A percentile compares a stretch with the other conserved stretches of the same genome.
These are phyloP conservation scores for Alouatta palliata DNA, from an alignment of 2,113 vertebrate genomes.

Conservation along the genomic window DNA sequence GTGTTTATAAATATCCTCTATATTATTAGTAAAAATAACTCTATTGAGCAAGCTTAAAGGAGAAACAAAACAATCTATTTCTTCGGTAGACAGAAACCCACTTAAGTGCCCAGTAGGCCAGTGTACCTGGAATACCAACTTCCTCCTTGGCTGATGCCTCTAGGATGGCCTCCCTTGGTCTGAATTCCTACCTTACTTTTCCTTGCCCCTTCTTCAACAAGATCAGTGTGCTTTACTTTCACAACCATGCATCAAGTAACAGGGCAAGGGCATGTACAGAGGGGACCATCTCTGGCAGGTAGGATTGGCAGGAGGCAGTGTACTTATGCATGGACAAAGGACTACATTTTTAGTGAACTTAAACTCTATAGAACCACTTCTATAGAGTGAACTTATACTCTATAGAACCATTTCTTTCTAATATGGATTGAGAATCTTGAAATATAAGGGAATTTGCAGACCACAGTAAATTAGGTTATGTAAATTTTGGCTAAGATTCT, in stretches of 20 bases:
- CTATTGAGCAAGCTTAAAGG: background rate
- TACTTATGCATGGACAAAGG: background rate
- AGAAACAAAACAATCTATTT: background rate
- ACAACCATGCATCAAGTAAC: background rate
- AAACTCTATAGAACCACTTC: background rate
- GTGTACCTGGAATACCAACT: accelerated
- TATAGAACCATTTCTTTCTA: background rate
- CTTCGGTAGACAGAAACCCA: background rate
- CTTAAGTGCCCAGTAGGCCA: background rate
- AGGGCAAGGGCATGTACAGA: background rate
- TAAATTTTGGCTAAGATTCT: conserved; percentile 24
- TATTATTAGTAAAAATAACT: background rate
- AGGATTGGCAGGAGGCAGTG: background rate
- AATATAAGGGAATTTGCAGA: background rate
- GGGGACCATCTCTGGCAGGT: background rate
- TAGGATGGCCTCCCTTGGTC: background rate
- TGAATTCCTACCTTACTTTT: background rate
- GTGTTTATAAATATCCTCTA: background rate
- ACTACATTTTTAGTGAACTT: background rate
- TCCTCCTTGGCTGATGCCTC: background rate
- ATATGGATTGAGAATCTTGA: background rate
- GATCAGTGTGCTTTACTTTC: background rate
- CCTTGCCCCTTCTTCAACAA: background rate
- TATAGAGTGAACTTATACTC: background rate
- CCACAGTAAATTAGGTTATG: background rate